Evolutionary conservation across 2,888 invertebrate genomes (phyloP).

Genomic region (Hemistola chrysoprasaria): DNA sequence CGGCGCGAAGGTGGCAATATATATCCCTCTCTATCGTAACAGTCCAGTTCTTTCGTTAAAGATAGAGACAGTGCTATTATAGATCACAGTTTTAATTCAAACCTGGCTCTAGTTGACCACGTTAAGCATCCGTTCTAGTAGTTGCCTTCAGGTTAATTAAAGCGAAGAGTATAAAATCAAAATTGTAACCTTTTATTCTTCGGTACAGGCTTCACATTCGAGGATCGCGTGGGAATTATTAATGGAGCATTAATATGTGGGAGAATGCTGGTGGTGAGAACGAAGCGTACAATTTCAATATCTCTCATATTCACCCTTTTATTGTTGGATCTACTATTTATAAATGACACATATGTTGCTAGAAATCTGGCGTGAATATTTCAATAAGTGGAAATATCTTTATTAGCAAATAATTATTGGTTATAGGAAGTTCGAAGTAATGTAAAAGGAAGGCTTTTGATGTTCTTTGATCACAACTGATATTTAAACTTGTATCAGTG

Average conservation of each 20-base stretch:
- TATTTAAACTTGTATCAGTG: no score
- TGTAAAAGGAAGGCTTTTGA: no score
- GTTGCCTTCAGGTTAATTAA: slow-evolving; percentile 60
- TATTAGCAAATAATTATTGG: background rate
- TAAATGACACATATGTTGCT: slow-evolving; percentile 1
- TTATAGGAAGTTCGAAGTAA: background rate
- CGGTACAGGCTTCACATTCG: slow-evolving; percentile 34
- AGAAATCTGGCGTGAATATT: slow-evolving; percentile 3
- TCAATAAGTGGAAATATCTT: background rate
- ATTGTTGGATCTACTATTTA: background rate
- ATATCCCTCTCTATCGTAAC: slow-evolving; percentile 61
- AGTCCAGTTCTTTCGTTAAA: slow-evolving; percentile 21
- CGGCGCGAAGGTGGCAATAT: slow-evolving; percentile 65
- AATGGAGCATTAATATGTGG: slow-evolving; percentile 37
- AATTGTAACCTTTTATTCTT: slow-evolving; percentile 50
- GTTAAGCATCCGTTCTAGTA: slow-evolving; percentile 67
- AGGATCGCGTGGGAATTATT: slow-evolving; percentile 36
- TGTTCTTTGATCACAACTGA: no score
- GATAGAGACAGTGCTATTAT: slow-evolving; percentile 51
- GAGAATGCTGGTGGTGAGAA: slow-evolving; percentile 33
- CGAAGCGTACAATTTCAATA: slow-evolving; percentile 17
- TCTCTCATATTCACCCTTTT: slow-evolving; percentile 22
- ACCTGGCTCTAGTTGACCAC: slow-evolving; percentile 63
- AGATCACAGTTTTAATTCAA: slow-evolving; percentile 62
- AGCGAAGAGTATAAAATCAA: slow-evolving; percentile 49